These are phyloP conservation scores for Sphaerophoria taeniata DNA, from an alignment of 2,888 invertebrate genomes.

Conservation along the genomic window DNA sequence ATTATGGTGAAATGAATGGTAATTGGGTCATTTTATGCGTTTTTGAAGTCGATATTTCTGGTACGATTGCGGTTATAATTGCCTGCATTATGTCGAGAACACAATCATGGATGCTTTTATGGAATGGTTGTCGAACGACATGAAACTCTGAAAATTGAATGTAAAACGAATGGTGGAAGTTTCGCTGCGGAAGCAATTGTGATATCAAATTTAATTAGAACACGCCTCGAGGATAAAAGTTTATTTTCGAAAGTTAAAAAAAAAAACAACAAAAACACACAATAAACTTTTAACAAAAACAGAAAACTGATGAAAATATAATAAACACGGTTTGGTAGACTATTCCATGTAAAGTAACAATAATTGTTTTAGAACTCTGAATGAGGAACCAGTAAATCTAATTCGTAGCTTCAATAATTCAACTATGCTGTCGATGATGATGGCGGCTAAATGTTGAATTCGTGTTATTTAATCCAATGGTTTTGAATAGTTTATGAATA, in stretches of 20 bases:
- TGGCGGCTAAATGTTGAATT: neutral
- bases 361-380: neutral
- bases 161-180: neutral
- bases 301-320: neutral
- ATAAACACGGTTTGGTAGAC: too few species aligned
- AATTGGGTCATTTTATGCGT: constrained; percentile 65
- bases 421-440: neutral
- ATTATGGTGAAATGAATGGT: constrained; percentile 3
- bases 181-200: constrained; percentile 7
- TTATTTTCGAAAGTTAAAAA: neutral
- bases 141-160: neutral
- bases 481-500: neutral
- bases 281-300: neutral
- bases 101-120: neutral
- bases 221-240: constrained; percentile 7
- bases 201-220: constrained; percentile 53
- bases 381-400: neutral
- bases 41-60: constrained; percentile 44
- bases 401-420: neutral
- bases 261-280: neutral
- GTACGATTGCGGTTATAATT: constrained; percentile 58
- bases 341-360: neutral
- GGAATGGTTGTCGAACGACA: neutral
- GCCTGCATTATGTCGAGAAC: constrained; percentile 35
- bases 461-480: neutral